Percentiles rank a stretch among this genome's conserved stretches.
These are phyloP conservation scores for Rhinoderma darwinii DNA, from an alignment of 2,113 vertebrate species.

Conservation along the genomic window DNA sequence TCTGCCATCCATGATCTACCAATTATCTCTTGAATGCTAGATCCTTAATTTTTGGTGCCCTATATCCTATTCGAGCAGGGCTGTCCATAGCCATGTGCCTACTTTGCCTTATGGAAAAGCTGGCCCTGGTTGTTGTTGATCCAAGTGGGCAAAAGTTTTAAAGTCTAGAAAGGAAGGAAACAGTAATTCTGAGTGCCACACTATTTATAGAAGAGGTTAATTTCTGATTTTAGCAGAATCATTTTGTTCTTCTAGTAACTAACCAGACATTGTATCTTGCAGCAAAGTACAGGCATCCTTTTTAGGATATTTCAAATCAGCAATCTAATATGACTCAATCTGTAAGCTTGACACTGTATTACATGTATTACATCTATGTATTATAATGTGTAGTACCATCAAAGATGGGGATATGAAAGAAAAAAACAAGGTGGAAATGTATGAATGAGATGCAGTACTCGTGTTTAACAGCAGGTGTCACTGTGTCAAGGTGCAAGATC, in stretches of 20 bases:
- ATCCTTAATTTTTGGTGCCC: no score
- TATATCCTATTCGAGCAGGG: no score
- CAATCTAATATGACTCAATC: no score
- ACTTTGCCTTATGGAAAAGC: no score
- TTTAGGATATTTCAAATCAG: no score
- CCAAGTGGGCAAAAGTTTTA: no score
- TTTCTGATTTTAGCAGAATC: not conserved
- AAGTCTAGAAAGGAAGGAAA: no score
- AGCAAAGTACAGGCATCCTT: not conserved
- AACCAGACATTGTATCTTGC: not conserved
- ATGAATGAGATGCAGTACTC: not conserved
- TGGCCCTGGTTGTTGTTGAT: no score
- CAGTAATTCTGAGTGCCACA: not conserved
- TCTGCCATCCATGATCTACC: no score
- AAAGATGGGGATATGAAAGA: not conserved
- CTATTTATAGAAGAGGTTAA: not conserved
- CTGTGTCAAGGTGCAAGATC: not conserved
- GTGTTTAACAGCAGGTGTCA: slow-evolving; percentile 2
- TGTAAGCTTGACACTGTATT: not conserved
- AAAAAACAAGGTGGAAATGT: not conserved
- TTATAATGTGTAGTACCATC: no score
- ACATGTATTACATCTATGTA: not conserved
- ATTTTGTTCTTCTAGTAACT: not conserved
- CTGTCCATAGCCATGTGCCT: no score
- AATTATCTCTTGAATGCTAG: no score